These are phyloP conservation scores for Heliconius nattereri DNA, from an alignment of 1,140 invertebrate species.

Conservation along the genomic window DNA sequence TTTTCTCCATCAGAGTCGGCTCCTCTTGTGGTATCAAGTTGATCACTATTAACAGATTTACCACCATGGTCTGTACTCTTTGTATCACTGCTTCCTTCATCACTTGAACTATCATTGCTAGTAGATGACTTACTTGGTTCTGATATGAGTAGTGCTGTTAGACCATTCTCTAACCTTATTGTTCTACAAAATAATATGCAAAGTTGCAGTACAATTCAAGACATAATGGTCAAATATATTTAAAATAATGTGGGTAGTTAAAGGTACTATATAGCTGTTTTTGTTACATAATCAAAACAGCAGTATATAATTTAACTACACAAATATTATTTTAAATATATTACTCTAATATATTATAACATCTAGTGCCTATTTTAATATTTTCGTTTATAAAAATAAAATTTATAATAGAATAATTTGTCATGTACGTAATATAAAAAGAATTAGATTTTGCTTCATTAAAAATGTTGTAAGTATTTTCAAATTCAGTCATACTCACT, in stretches of 20 bases:
- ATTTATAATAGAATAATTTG: no score
- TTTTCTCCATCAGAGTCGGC: slow-evolving; percentile 73
- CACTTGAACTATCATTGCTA: slow-evolving; percentile 55
- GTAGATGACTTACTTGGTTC: slow-evolving; percentile 49
- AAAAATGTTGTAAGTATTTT: slow-evolving; percentile 21
- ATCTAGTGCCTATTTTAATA: no score
- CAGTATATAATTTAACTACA: no score
- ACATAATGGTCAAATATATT: neutral
- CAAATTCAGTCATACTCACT: no score
- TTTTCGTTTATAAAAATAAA: no score
- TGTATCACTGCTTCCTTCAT: slow-evolving; percentile 66
- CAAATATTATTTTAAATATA: no score
- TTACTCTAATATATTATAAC: no score
- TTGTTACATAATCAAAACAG: neutral
- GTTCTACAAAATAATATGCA: slow-evolving; percentile 76
- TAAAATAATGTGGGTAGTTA: neutral
- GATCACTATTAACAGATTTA: slow-evolving; percentile 59
- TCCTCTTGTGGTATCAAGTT: slow-evolving; percentile 61
- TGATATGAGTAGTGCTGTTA: no score
- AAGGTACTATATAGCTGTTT: no score
- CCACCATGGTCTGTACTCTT: slow-evolving; percentile 59
- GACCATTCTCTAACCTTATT: no score
- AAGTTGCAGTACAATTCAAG: neutral
- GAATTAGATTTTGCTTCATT: neutral
- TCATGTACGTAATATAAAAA: no score